Evolutionary conservation across 92 coral and sea anemone genomes (phyloP).

Genomic region (Muricea muricata): DNA sequence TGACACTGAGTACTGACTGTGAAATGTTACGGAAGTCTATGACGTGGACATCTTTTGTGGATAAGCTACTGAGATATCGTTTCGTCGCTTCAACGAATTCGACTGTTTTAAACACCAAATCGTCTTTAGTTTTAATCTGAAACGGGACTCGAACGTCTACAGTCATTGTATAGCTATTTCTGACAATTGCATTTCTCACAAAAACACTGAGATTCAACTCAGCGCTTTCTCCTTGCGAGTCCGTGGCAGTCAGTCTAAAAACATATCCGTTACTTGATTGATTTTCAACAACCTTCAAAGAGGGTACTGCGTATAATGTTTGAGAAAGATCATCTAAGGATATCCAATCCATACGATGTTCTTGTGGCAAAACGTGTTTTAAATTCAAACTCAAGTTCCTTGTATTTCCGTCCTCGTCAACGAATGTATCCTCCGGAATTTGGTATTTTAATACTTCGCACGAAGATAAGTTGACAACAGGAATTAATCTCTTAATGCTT

Average conservation of each 20-base stretch:
- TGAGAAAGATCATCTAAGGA: slow-evolving; percentile 37
- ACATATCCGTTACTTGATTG: not conserved
- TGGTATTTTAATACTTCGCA: slow-evolving; percentile 31
- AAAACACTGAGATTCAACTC: slow-evolving; percentile 26
- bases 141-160: slow-evolving; percentile 24
- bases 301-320: slow-evolving; percentile 67
- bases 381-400: slow-evolving; percentile 65
- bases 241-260: slow-evolving; percentile 44
- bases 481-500: slow-evolving; percentile 8
- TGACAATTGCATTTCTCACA: slow-evolving; percentile 23
- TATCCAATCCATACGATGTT: slow-evolving; percentile 43
- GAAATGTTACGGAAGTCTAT: slow-evolving; percentile 16
- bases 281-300: not conserved
- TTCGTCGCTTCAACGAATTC: slow-evolving; percentile 37
- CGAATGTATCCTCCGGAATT: slow-evolving; percentile 65
- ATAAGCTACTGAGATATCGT: slow-evolving; percentile 28
- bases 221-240: slow-evolving; percentile 24
- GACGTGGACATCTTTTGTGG: not conserved
- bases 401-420: slow-evolving; percentile 82
- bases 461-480: not conserved
- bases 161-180: slow-evolving; percentile 25
- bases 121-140: not conserved
- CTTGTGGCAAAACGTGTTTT: slow-evolving; percentile 40
- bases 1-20: slow-evolving; percentile 13
- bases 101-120: slow-evolving; percentile 17